Percentiles rank a stretch among this genome's conserved stretches.
Evolutionary conservation across 2,113 vertebrate species (phyloP).

Genomic region (Siphamia tubifer): DNA sequence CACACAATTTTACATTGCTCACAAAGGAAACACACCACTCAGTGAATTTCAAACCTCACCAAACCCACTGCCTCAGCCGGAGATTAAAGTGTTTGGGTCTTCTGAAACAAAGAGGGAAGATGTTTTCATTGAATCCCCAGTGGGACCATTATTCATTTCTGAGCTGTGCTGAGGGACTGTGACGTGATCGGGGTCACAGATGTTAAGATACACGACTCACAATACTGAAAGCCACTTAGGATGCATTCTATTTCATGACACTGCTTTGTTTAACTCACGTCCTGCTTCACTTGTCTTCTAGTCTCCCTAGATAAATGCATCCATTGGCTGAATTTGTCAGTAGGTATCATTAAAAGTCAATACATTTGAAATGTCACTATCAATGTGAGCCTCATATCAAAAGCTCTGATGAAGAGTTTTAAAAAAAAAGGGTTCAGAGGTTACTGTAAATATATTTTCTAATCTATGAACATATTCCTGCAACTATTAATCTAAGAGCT

Average conservation of each 20-base stretch:
- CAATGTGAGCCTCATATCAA: slow-evolving; percentile 10
- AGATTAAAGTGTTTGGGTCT: slow-evolving; percentile 34
- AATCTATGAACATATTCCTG: background rate
- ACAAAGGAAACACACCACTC: background rate
- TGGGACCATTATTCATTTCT: slow-evolving; percentile 48
- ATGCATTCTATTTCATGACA: slow-evolving; percentile 30
- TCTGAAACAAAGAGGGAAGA: slow-evolving; percentile 43
- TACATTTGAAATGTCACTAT: slow-evolving; percentile 1
- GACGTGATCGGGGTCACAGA: slow-evolving; percentile 51
- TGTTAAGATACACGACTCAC: slow-evolving; percentile 30
- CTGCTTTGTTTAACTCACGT: background rate
- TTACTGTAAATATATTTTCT: slow-evolving; percentile 18
- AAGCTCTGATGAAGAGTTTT: slow-evolving; percentile 19
- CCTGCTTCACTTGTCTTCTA: background rate
- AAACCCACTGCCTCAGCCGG: background rate
- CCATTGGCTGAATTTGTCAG: slow-evolving; percentile 3
- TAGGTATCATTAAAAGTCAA: slow-evolving; percentile 27
- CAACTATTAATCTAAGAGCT: slow-evolving; percentile 6
- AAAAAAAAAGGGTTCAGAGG: slow-evolving; percentile 20
- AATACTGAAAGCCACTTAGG: slow-evolving; percentile 42
- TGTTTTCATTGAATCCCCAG: slow-evolving; percentile 44
- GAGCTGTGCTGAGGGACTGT: background rate
- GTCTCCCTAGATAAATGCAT: background rate
- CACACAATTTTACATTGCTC: background rate
- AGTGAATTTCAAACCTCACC: slow-evolving; percentile 12